Conservation (phyloP, 2,113 vertebrate species). For the Psittacus erithacus region DNA sequence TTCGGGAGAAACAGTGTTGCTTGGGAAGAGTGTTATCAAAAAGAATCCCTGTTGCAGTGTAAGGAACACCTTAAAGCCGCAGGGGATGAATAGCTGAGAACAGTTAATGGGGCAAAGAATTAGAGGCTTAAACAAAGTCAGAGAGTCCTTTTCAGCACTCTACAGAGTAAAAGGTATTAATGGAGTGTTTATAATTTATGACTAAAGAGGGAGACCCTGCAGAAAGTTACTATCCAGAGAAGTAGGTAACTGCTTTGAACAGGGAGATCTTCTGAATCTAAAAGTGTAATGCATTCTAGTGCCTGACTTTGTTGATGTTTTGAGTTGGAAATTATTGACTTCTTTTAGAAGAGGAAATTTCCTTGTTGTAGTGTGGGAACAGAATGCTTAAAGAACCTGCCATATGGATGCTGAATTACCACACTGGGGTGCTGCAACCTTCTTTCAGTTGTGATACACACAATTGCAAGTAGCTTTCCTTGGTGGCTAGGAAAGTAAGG, state of each 20-base stretch:
- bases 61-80: not conserved
- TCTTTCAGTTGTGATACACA: not conserved
- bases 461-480: not conserved
- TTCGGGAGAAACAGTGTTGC: not conserved
- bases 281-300: not conserved
- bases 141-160: not conserved
- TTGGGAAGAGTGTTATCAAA: not conserved
- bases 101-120: not conserved
- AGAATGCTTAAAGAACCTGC: not conserved
- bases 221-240: not conserved
- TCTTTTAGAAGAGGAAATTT: not conserved
- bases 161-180: not conserved
- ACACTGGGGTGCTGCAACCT: constrained; percentile 64
- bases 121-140: not conserved
- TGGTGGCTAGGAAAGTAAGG: not conserved
- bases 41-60: not conserved
- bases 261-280: not conserved
- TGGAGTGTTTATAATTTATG: not conserved
- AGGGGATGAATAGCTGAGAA: not conserved
- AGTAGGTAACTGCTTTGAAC: not conserved
- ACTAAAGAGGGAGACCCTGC: not conserved
- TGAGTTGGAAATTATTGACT: not conserved
- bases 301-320: not conserved
- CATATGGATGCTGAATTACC: not conserved
- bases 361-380: not conserved